Percentiles rank a stretch among this genome's conserved stretches.
phyloP scores from a whole-genome alignment of 2,113 vertebrate genomes.

The Hyaena hyaena region DNA sequence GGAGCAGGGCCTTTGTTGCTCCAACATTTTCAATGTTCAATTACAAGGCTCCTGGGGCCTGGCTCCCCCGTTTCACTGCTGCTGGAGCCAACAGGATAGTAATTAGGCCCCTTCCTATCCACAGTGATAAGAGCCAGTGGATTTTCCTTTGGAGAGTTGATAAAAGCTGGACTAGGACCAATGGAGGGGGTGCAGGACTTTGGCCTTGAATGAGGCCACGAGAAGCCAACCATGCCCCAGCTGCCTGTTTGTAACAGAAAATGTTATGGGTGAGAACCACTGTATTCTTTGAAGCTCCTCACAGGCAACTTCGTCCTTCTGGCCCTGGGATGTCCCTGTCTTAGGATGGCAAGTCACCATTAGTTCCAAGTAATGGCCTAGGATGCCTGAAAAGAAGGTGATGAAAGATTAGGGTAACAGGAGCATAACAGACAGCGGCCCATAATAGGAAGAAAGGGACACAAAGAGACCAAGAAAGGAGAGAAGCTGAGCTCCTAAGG shows the following conservation, averaged over 20 bases:
- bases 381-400: slow-evolving; percentile 66
- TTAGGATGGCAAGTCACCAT: slow-evolving; percentile 63
- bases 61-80: slow-evolving; percentile 46
- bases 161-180: slow-evolving; percentile 57
- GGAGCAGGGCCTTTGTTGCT: slow-evolving; percentile 22
- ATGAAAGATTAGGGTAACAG: slow-evolving; percentile 52
- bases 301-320: slow-evolving; percentile 56
- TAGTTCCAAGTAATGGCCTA: slow-evolving; percentile 50
- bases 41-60: slow-evolving; percentile 3
- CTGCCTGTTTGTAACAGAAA: slow-evolving; percentile 73
- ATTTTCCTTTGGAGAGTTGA: slow-evolving; percentile 63
- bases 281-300: slow-evolving; percentile 54
- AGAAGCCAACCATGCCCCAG: slow-evolving; percentile 56
- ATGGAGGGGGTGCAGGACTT: slow-evolving; percentile 33
- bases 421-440: slow-evolving; percentile 61
- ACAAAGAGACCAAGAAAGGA: slow-evolving; percentile 38
- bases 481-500: slow-evolving; percentile 51
- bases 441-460: slow-evolving; percentile 31
- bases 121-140: slow-evolving; percentile 51
- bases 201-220: slow-evolving; percentile 58
- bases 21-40: slow-evolving; percentile 20
- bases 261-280: slow-evolving; percentile 54
- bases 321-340: slow-evolving; percentile 48
- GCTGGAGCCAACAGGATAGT: slow-evolving; percentile 31
- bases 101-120: slow-evolving; percentile 32